A percentile compares a stretch with the other conserved stretches of the same genome.
Conservation (phyloP, 53 echinoderm and acorn worm genomes). For the Stichopus horrens region DNA sequence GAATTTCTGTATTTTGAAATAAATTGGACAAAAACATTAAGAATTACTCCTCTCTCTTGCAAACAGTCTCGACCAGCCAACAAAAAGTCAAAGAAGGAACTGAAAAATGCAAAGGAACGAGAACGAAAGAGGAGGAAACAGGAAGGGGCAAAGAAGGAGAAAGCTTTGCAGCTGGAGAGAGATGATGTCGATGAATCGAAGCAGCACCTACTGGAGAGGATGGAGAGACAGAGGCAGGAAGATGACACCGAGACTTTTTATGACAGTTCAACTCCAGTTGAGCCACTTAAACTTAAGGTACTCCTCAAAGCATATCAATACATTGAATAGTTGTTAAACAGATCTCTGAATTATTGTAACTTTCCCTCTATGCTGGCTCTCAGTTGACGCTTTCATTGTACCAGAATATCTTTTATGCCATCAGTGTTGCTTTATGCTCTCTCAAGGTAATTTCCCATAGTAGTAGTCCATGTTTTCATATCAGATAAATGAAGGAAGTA, state of each 20-base stretch:
- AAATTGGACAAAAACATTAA: background rate
- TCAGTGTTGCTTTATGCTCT: too few species aligned
- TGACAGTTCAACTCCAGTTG: background rate
- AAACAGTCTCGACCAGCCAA: background rate
- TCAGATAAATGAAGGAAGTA: too few species aligned
- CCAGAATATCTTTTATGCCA: too few species aligned
- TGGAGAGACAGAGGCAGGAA: background rate
- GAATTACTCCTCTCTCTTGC: background rate
- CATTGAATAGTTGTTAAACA: too few species aligned
- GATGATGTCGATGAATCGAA: background rate
- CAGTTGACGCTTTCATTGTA: too few species aligned
- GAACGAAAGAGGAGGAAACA: conserved; percentile 11
- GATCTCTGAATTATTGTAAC: too few species aligned
- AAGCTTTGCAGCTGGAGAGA: background rate
- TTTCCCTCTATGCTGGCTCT: too few species aligned
- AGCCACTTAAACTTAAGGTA: conserved; percentile 21
- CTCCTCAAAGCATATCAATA: too few species aligned
- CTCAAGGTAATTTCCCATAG: too few species aligned
- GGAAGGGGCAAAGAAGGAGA: conserved; percentile 3
- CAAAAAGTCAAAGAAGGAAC: conserved; percentile 11
- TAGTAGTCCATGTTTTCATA: too few species aligned
- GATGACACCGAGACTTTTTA: background rate
- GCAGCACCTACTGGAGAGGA: background rate
- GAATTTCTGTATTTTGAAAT: too few species aligned
- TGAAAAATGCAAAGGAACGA: conserved; percentile 28